A percentile compares a stretch with the other conserved stretches of the same genome.
Conservation (phyloP, 2,113 vertebrate species). For the Verasper variegatus region DNA sequence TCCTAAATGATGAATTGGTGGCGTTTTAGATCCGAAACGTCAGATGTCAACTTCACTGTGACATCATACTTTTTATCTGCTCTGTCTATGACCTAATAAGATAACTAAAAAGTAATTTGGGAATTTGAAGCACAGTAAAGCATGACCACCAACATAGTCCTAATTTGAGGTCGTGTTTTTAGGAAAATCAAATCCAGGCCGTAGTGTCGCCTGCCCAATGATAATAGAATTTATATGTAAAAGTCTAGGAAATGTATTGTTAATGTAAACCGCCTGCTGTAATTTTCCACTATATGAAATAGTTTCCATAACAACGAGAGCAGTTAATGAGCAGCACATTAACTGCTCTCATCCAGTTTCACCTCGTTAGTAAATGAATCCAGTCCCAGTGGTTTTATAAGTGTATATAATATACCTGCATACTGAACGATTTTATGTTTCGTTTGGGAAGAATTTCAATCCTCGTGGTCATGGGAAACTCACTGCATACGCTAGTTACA, state of each 20-base stretch:
- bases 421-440: not conserved
- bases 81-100: too few relatives aligned
- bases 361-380: not conserved
- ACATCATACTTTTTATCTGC: too few relatives aligned
- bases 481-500: not conserved
- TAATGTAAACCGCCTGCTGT: not conserved
- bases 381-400: not conserved
- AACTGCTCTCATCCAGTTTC: not conserved
- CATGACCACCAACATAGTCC: not conserved
- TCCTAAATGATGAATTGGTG: not conserved
- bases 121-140: too few relatives aligned
- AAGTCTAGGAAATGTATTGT: too few relatives aligned
- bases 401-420: not conserved
- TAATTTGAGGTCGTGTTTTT: not conserved
- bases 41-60: too few relatives aligned
- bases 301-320: not conserved
- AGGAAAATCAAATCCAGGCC: too few relatives aligned
- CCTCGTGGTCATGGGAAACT: not conserved
- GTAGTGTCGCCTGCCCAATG: too few relatives aligned
- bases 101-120: too few relatives aligned
- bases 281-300: not conserved
- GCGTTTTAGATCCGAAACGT: too few relatives aligned
- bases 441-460: not conserved
- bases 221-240: too few relatives aligned
- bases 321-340: not conserved